A percentile compares a stretch with the other conserved stretches of the same genome.
Evolutionary conservation across 2,797 vertebrate species (phyloP).

Genomic region (Lepus townsendii): DNA sequence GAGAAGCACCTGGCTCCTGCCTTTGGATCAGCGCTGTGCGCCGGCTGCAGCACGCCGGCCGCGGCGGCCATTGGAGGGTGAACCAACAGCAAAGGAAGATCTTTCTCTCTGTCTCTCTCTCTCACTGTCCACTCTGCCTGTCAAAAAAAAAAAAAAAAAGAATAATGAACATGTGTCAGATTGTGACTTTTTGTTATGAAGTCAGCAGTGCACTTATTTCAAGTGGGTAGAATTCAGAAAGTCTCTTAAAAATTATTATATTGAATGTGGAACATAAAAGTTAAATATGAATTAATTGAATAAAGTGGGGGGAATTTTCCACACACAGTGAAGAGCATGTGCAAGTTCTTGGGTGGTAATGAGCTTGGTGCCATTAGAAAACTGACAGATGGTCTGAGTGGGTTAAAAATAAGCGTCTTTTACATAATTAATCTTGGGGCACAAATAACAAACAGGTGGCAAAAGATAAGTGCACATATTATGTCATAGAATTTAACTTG

Average conservation of each 20-base stretch:
- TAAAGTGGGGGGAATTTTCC: not conserved
- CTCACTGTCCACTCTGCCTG: no score
- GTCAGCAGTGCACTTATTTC: not conserved
- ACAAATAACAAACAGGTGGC: conserved; percentile 24
- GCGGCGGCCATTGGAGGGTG: no score
- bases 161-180: conserved; percentile 4
- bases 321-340: not conserved
- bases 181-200: not conserved
- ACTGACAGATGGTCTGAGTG: not conserved
- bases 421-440: not conserved
- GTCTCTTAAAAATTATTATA: not conserved
- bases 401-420: not conserved
- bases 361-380: not conserved
- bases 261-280: not conserved
- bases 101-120: no score
- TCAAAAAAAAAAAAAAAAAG: not conserved
- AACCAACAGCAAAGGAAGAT: no score
- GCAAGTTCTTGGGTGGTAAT: not conserved
- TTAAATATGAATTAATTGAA: not conserved
- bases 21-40: no score
- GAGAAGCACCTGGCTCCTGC: no score
- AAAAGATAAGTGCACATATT: not conserved
- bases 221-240: not conserved
- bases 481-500: not conserved
- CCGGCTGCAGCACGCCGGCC: fast-evolving